Conservation (phyloP, 2,888 invertebrate genomes). For the Drosophila putrida region DNA sequence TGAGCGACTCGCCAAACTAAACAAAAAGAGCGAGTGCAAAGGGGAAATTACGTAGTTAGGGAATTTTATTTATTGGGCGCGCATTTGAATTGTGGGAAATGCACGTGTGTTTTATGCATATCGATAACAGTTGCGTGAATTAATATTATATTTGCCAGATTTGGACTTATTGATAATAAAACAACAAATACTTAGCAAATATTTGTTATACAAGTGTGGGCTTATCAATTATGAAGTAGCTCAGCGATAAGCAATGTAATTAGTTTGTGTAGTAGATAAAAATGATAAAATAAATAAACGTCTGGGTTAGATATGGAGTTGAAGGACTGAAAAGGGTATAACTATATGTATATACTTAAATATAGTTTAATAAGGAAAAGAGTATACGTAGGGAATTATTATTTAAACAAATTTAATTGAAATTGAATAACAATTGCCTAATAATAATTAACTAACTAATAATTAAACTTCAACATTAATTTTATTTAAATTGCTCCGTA, state of each 20-base stretch:
- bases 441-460: too few relatives aligned
- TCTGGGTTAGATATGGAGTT: neutral
- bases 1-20: conserved; percentile 51
- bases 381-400: too few relatives aligned
- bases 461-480: neutral
- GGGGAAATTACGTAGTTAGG: conserved; percentile 58
- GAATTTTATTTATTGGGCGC: conserved; percentile 48
- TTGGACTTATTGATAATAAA: neutral
- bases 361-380: too few relatives aligned
- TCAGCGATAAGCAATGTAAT: conserved; percentile 30
- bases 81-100: conserved; percentile 47
- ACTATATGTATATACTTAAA: neutral
- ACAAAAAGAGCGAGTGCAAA: conserved; percentile 64
- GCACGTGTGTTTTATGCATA: conserved; percentile 8
- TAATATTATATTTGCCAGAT: neutral
- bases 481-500: too few relatives aligned
- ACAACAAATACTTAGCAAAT: neutral
- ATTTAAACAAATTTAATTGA: too few relatives aligned
- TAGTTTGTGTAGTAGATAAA: neutral
- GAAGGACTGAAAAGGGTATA: neutral
- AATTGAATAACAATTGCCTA: too few relatives aligned
- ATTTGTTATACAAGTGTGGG: neutral
- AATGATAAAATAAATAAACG: neutral
- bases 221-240: neutral
- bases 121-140: conserved; percentile 26